A percentile compares a stretch with the other conserved stretches of the same genome.
Conservation (phyloP, 2,888 invertebrate genomes). For the Ectobius pallidus region DNA sequence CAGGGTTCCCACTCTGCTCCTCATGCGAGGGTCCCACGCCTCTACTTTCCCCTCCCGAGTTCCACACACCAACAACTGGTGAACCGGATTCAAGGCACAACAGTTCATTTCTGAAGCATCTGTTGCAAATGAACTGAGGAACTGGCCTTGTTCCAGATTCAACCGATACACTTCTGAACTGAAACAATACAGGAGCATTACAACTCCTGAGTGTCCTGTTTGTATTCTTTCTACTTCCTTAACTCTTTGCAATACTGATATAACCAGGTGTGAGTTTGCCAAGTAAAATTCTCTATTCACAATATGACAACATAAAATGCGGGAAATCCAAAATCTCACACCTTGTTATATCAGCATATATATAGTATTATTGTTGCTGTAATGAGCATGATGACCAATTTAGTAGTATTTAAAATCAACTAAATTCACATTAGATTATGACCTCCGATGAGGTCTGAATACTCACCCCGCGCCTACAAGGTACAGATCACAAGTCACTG, state of each 20-base stretch:
- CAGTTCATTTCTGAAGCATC: conserved; percentile 79
- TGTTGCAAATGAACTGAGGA: conserved; percentile 82
- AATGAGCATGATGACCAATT: too few relatives aligned
- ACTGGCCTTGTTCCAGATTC: conserved; percentile 95
- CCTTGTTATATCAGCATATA: too few relatives aligned
- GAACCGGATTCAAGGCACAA: conserved; percentile 84
- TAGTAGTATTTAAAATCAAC: too few relatives aligned
- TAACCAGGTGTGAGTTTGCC: too few relatives aligned
- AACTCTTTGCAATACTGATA: too few relatives aligned
- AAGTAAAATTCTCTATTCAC: too few relatives aligned
- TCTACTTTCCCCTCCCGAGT: conserved; percentile 92
- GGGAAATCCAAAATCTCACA: too few relatives aligned
- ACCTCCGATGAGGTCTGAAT: neutral
- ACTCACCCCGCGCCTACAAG: conserved; percentile 84
- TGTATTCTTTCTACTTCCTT: too few relatives aligned
- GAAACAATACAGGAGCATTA: conserved; percentile 43
- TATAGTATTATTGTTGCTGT: too few relatives aligned
- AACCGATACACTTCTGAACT: conserved; percentile 90
- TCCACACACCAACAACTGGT: conserved; percentile 86
- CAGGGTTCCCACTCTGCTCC: conserved; percentile 75
- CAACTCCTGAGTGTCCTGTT: too few relatives aligned
- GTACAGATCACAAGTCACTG: conserved; percentile 88
- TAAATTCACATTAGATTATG: too few relatives aligned
- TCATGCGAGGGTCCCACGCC: conserved; percentile 93
- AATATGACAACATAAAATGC: too few relatives aligned